phyloP scores from a whole-genome alignment of 1,140 invertebrate genomes.

The Acyrthosiphon pisum region DNA sequence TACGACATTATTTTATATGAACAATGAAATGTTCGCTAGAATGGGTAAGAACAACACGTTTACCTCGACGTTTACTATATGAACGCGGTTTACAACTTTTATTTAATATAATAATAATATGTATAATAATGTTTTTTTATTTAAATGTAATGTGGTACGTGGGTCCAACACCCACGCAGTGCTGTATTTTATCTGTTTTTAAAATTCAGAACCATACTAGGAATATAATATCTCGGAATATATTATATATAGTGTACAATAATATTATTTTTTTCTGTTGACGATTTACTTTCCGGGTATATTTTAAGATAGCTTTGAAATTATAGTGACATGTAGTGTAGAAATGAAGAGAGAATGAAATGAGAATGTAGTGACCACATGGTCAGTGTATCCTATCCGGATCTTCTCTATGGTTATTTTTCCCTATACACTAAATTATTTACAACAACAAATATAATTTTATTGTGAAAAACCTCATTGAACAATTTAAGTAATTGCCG shows the following conservation, averaged over 20 bases:
- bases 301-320: not conserved
- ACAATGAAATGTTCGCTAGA: not conserved
- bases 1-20: not conserved
- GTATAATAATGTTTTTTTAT: not conserved
- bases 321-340: not conserved
- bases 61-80: not conserved
- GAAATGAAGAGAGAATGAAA: not conserved
- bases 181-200: constrained; percentile 14
- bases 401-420: not conserved
- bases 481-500: not conserved
- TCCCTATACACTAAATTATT: not conserved
- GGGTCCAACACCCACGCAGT: not conserved
- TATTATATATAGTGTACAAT: not conserved
- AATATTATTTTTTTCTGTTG: not conserved
- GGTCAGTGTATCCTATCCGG: no score
- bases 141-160: not conserved
- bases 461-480: not conserved
- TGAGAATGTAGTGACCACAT: not conserved
- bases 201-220: not conserved
- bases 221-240: not conserved
- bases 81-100: not conserved
- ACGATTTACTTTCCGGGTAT: not conserved
- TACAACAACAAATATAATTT: not conserved
- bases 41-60: not conserved
- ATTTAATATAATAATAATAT: not conserved